Evolutionary conservation across 2,888 invertebrate species (phyloP), one percentile per base, ranked within the genome.

Genomic region (Meganola albula): DNA sequence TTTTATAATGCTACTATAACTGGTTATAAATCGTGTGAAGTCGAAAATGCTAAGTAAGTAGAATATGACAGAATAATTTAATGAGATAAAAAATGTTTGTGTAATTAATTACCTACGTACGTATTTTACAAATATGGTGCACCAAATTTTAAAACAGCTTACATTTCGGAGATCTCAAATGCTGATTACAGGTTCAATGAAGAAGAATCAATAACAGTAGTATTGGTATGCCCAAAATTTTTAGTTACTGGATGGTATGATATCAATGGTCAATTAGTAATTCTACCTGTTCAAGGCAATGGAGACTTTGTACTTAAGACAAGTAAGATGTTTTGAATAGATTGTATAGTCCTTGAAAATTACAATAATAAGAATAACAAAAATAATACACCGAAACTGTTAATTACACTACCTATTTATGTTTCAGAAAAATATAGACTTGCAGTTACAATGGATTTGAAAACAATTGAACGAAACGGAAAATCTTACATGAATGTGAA

Each of bases 21-120:
- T 1, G 72, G 72, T 12, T 57, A 53, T n/a, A 65, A 53, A 23
- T 24, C 57, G 4, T 70, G 71, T 33, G 29, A 37, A 9, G 10
- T 58, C 4, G 36, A 50, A n/a, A 51, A 47, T 27, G 36, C 59
- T 0, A 55, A 49, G 70, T 69, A 35, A 61, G 63, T 52, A 8
- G 8, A 10, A 2, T 24, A 12, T 1, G 5, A 12, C n/a, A 24
- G n/a, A n/a, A n/a, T n/a, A n/a, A n/a, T n/a, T n/a, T n/a, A n/a
- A n/a, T n/a, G n/a, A n/a, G n/a, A n/a, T n/a, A n/a, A n/a, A n/a
- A n/a, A n/a, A n/a, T n/a, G n/a, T n/a, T n/a, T n/a, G n/a, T n/a
- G n/a, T n/a, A n/a, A n/a, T n/a, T n/a, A n/a, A n/a, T n/a, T n/a
- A n/a, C n/a, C n/a, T n/a, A n/a, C n/a, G n/a, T n/a, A n/a, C n/a